Evolutionary conservation across 2,888 invertebrate species (phyloP).

Genomic region (Chaetogeoica ovagalla): DNA sequence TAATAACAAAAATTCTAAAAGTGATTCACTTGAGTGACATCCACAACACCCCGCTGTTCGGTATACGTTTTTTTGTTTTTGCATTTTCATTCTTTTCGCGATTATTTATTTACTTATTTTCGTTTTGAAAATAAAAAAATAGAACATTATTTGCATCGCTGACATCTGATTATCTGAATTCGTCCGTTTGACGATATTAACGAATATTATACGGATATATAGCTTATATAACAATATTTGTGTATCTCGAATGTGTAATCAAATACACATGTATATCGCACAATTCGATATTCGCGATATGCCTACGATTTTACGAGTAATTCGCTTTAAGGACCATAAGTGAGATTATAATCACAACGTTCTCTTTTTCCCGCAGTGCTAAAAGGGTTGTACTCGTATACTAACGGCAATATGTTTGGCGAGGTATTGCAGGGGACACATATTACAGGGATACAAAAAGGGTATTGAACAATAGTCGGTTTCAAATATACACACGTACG

Average conservation of each 20-base stretch:
- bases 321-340: constrained; percentile 23
- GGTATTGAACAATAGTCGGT: constrained; percentile 37
- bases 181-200: too few relatives aligned
- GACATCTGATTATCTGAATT: too few relatives aligned
- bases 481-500: constrained; percentile 21
- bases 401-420: constrained; percentile 25
- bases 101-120: too few relatives aligned
- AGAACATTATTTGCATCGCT: too few relatives aligned
- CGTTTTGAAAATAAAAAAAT: too few relatives aligned
- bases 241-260: constrained; percentile 13
- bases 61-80: too few relatives aligned
- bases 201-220: too few relatives aligned
- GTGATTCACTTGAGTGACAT: too few relatives aligned
- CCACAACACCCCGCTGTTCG: too few relatives aligned
- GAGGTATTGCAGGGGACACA: neutral
- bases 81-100: too few relatives aligned
- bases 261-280: constrained; percentile 7
- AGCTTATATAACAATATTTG: neutral
- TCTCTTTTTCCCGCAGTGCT: neutral
- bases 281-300: neutral
- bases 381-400: constrained; percentile 3
- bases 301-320: neutral
- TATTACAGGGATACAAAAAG: constrained; percentile 5
- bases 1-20: too few relatives aligned
- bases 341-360: constrained; percentile 22